Evolutionary conservation across 2,888 invertebrate species (phyloP), one percentile per base, ranked within the genome.

Genomic region (Catonia carolina): DNA sequence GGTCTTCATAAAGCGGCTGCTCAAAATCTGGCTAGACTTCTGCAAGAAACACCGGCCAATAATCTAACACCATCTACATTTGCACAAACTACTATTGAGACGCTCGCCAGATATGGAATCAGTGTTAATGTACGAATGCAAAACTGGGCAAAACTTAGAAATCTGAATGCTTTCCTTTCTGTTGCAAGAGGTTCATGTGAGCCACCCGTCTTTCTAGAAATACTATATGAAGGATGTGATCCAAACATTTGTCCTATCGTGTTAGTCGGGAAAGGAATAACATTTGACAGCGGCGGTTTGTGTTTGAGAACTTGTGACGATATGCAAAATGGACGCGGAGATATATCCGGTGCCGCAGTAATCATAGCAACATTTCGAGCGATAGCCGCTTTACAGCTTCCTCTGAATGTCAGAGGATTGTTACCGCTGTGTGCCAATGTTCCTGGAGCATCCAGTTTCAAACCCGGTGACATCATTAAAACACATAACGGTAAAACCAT

Each of bases 11-110:
- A 87, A 67, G 89, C 86, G 0, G 83, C 85, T 56, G 84, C 86
- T 1, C 91, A 92, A 72, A 91, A 91, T 72, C 74, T 89, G 55
- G 84, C 88, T 0, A 75, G 89, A 6, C 80, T 78, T 62, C 73
- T 91, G 8, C 86, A 85, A 77, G 90, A 91, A 71, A 82, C 85
- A 68, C 89, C 91, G 0, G 82, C 89, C 1, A 91, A 91, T 70
- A 68, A 82, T 56, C 77, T 91, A 70, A 89, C 88, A 3, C 91
- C 91, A 0, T 86, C 85, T 0, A 77, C 79, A 3, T 90, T 90
- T 69, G 85, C 87, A 1, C 82, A 86, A 71, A 78, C 81, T 62
- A 81, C 83, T 1, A 79, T 80, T 0, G 80, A 81, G 62, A 74
- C 74, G n/a, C 64, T 77, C 18, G 74, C 74, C 63, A 73, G 73